Conservation (phyloP, 2,113 vertebrate species). For the Monarcha castaneiventris region DNA sequence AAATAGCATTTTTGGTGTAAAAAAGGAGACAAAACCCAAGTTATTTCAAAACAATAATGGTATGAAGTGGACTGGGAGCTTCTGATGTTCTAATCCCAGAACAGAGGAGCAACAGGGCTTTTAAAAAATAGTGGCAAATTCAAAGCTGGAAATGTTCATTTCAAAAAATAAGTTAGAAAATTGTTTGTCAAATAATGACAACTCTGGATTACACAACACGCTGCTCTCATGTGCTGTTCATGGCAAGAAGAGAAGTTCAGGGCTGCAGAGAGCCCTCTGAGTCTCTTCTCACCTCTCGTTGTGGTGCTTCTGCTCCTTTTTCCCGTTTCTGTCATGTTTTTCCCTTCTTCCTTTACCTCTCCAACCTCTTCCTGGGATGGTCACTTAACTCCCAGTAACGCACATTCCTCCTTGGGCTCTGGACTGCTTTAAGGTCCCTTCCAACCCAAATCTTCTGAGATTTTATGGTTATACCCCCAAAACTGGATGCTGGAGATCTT, state of each 20-base stretch:
- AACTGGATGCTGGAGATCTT: neutral
- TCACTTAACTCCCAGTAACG: neutral
- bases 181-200: neutral
- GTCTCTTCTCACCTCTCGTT: neutral
- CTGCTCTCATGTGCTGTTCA: neutral
- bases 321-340: neutral
- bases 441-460: neutral
- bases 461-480: neutral
- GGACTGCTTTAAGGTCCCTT: neutral
- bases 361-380: neutral
- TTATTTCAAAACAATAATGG: neutral
- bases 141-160: rapidly evolving
- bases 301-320: neutral
- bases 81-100: neutral
- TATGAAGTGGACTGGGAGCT: neutral
- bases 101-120: neutral
- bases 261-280: neutral
- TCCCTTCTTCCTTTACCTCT: neutral
- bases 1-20: neutral
- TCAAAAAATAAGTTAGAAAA: neutral
- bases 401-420: neutral
- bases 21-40: neutral
- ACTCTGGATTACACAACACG: neutral
- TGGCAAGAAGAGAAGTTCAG: neutral
- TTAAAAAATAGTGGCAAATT: neutral